Base-by-base conservation (phyloP, 2,113 vertebrate genomes). In the Sebastes schlegelii region DNA sequence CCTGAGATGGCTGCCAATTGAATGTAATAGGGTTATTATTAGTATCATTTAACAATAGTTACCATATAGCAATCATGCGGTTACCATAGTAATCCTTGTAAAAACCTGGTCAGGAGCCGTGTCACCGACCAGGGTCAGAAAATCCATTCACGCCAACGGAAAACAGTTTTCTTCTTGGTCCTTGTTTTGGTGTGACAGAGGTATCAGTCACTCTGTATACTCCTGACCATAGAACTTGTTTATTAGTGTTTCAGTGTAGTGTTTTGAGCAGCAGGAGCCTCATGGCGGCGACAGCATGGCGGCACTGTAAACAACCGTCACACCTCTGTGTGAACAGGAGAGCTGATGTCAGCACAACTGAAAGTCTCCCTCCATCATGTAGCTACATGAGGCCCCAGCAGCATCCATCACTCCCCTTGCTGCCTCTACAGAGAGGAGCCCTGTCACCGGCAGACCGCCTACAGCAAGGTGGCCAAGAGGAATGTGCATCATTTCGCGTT, bases 281-380 rank as follows among this genome's bases (percentile, higher is more conserved):
- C 23, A n/a, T 83, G 69, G 85, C 19, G 69, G 23, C 40, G 77
- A 86, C 88, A 86, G 77, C 90, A 76, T 84, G 91, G 84, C 83
- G 91, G 90, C 88, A 90, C 92, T 89, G 89, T 92, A 93, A 94
- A 95, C 94, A 93, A 89, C 87, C 91, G 90, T 92, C 91, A 89
- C 92, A 92, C 93, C 92, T 92, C 92, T 46, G 86, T 87, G 91
- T 90, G 90, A 93, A 91, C 69, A 62, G 88, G 80, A 88, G 86
- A 89, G 92, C 92, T 93, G 91, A 92, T 95, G 94, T 95, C 94
- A 95, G 95, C 94, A 85, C 91, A 85, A 90, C 89, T 93, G 87
- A 94, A 89, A 89, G 83, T 94, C 91, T 91, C 92, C 83, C 92
- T 93, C 91, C 89, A 93, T 95, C 94, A 91, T 91, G 89, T 89